Conservation (phyloP, 2,797 vertebrate species). For the Valencia hispanica region DNA sequence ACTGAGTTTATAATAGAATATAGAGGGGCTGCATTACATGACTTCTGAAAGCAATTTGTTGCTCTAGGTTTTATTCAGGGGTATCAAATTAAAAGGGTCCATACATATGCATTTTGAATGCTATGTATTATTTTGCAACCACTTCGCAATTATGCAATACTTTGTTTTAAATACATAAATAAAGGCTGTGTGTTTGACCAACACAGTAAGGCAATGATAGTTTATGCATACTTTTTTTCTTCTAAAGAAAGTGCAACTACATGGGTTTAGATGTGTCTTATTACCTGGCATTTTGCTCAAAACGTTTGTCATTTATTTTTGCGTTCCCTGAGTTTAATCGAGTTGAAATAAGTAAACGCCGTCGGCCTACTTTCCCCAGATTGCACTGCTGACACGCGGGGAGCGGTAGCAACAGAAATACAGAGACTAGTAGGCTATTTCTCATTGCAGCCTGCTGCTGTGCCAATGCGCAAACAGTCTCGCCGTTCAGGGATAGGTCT, state of each 20-base stretch:
- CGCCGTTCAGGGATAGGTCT: slow-evolving; percentile 62
- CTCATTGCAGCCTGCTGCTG: slow-evolving; percentile 55
- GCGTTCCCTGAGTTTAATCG: slow-evolving; percentile 48
- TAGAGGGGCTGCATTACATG: no score
- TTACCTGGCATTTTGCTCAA: neutral
- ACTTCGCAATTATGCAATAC: neutral
- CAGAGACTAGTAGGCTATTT: slow-evolving; percentile 15
- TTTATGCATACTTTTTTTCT: neutral
- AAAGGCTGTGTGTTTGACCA: no score
- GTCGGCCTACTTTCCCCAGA: slow-evolving; percentile 58
- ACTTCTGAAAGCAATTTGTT: no score
- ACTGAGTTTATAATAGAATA: no score
- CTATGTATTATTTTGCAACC: neutral
- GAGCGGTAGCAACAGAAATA: slow-evolving; percentile 18
- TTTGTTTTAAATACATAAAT: neutral
- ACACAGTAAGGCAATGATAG: neutral
- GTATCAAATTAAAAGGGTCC: no score
- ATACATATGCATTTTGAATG: neutral
- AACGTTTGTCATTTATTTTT: slow-evolving; percentile 37
- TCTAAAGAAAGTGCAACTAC: neutral
- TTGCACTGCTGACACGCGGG: slow-evolving; percentile 34
- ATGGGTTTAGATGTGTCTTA: neutral
- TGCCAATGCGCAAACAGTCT: slow-evolving; percentile 77
- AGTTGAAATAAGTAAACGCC: slow-evolving; percentile 51
- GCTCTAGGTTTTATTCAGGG: no score